Evolutionary conservation across 2,797 vertebrate genomes (phyloP).

Genomic region (Parotocinclus haroldoi): DNA sequence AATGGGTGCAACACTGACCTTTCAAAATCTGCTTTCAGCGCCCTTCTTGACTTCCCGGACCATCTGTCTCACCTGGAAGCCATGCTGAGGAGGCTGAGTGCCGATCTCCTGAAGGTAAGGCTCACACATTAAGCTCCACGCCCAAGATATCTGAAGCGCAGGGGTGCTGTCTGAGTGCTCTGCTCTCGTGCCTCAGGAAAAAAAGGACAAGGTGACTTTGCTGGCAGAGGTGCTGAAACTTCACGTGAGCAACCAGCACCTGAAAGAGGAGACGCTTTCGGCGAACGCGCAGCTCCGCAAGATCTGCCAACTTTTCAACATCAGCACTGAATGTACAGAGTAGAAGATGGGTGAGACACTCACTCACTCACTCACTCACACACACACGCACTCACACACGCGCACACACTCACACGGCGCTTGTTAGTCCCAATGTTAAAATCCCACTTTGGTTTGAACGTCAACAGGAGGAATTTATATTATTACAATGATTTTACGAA

Average conservation of each 20-base stretch:
- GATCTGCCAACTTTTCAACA: conserved; percentile 68
- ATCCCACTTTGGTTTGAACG: no score
- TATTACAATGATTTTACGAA: no score
- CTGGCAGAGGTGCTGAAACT: conserved; percentile 72
- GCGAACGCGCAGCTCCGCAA: conserved; percentile 71
- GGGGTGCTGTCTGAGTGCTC: neutral
- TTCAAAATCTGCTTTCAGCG: conserved; percentile 4
- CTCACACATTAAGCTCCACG: neutral
- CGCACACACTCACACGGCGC: no score
- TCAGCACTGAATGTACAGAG: conserved; percentile 53
- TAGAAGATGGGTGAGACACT: conserved; percentile 14
- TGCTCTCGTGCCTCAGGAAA: conserved; percentile 63
- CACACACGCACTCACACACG: no score
- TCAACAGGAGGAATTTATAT: no score
- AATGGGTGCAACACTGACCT: no score
- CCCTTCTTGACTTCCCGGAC: conserved; percentile 60
- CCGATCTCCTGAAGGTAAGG: conserved; percentile 71
- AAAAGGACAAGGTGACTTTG: conserved; percentile 75
- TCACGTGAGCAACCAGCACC: conserved; percentile 72
- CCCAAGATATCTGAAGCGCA: neutral
- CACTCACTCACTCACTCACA: no score
- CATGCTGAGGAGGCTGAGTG: conserved; percentile 73
- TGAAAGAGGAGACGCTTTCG: conserved; percentile 69
- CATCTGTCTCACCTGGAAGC: conserved; percentile 73
- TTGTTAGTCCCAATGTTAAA: no score